Evolutionary conservation across 1,140 invertebrate genomes (phyloP), one percentile per base, ranked within the genome.

Genomic region (Eufriesea mexicana): DNA sequence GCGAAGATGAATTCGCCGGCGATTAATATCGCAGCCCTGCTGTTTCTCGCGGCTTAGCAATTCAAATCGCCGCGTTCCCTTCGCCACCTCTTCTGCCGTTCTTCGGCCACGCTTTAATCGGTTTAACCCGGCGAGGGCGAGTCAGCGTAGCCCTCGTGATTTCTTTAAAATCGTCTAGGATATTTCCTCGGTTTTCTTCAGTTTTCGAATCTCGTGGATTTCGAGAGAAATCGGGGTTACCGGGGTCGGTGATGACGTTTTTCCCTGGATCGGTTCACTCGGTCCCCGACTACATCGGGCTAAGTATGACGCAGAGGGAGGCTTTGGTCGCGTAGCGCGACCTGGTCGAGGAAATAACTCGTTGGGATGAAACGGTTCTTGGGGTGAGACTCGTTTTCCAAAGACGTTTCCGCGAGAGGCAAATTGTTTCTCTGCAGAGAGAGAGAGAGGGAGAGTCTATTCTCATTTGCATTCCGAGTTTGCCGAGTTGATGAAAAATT

Each of bases 41-140:
- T 57, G 57, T 67, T 79, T 79, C 49, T 68, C 76, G 57, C 28
- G 35, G n/a, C 35, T 67, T 78, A 54, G 62, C 62, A 55, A 67
- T 67, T 78, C 59, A 64, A 76, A 76, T 76, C 18, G 59, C 59
- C 45, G 14, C 9, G 20, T 64, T 76, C 28, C 74, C 16, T 61
- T 25, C 73, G 18, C 28, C 49, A 35, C 49, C 49, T 55, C 42
- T 59, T 47, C 12, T 28, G 47, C 20, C 73, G 45, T 28, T 28
- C 45, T 35, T 57, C 18, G 20, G 45, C 42, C 71, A 28, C 42
- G 51, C 28, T 55, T 73, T 42, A 45, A 73, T 73, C 71, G 47
- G 35, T 57, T 72, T 20, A 35, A 47, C 14, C 23, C 49, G 10
- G 49, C 59, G 59, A n/a, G 35, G 18, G 23, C 64, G 35, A 35